Conservation (phyloP, 1,140 invertebrate species). For the Dermatophagoides farinae region DNA sequence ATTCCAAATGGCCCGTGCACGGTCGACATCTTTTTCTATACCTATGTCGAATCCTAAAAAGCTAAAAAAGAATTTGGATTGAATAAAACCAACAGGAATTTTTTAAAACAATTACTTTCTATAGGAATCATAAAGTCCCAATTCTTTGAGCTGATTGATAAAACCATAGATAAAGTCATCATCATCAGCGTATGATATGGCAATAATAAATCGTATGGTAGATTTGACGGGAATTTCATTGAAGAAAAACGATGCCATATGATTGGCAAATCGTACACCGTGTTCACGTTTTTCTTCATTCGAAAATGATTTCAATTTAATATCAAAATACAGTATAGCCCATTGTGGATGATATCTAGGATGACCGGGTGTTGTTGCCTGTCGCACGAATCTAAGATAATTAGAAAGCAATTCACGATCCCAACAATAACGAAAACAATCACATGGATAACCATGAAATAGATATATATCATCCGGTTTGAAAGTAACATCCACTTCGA, state of each 20-base stretch:
- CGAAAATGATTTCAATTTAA: slow-evolving; percentile 13
- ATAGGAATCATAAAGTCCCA: not conserved
- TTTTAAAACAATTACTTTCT: not conserved
- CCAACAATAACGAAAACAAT: slow-evolving; percentile 19
- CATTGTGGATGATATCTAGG: slow-evolving; percentile 10
- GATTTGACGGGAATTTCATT: not conserved
- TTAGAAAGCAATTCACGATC: slow-evolving; percentile 11
- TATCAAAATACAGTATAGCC: slow-evolving; percentile 14
- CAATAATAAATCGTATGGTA: slow-evolving; percentile 12
- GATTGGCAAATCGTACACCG: slow-evolving; percentile 1
- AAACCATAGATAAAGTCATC: slow-evolving; percentile 10
- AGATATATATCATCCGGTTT: slow-evolving; percentile 14
- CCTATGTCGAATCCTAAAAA: slow-evolving; percentile 16
- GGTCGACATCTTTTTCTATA: slow-evolving; percentile 9
- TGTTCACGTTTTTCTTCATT: not conserved
- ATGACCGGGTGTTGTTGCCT: slow-evolving; percentile 15
- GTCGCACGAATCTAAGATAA: slow-evolving; percentile 14
- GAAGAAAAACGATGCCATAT: not conserved
- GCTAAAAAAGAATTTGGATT: not conserved
- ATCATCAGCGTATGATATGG: slow-evolving; percentile 12
- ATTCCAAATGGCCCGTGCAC: slow-evolving; percentile 10
- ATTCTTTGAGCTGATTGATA: not conserved
- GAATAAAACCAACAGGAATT: not conserved
- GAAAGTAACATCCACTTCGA: slow-evolving; percentile 21
- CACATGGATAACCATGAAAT: slow-evolving; percentile 21